Base-by-base conservation (phyloP, 2,888 invertebrate genomes). In the Theretra japonica region DNA sequence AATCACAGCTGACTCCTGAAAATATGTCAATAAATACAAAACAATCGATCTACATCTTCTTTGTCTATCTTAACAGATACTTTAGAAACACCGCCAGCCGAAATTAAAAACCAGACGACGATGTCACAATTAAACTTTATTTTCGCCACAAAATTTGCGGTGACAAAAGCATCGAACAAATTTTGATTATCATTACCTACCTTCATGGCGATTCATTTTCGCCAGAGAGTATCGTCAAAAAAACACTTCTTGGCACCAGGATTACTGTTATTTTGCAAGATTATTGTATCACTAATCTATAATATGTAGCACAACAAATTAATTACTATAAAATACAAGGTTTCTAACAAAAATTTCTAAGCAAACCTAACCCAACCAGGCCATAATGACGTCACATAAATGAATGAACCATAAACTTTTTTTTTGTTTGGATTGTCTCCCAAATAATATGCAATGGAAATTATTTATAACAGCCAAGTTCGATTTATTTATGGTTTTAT, bases 1-100 rank as follows among this genome's bases (percentile, higher is more conserved):
- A 98, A 97, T 99, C 99, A 96, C 99, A 99, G 96, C 99, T 99
- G 90, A 99, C 99, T 95, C 99, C 99, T 98, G 91, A 82, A 95
- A 95, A 85, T 82, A 86, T 87, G 88, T 87, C 88, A 92, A 88
- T 88, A 90, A 76, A 82, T 83, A 83, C 77, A 83, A 82, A 83
- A 85, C 79, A 65, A 83, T 87, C 80, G 85, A 86, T 80, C 77
- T 78, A 71, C 70, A 73, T 74, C 76, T 73, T 72, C 76, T 79
- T 75, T 76, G 73, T 76, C 72, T 70, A 76, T 78, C 73, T 53
- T 73, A 68, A 70, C 48, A 75, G 73, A 76, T 71, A 72, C 72
- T 73, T 72, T 60, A 73, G 78, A 80, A 78, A 77, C 17, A 23
- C 50, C 28, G 2, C 19, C 15, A 59, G 72, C 72, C 77, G 73